phyloP scores from a whole-genome alignment of 92 coral and sea anemone genomes.

The Umimayanthus kanabou region DNA sequence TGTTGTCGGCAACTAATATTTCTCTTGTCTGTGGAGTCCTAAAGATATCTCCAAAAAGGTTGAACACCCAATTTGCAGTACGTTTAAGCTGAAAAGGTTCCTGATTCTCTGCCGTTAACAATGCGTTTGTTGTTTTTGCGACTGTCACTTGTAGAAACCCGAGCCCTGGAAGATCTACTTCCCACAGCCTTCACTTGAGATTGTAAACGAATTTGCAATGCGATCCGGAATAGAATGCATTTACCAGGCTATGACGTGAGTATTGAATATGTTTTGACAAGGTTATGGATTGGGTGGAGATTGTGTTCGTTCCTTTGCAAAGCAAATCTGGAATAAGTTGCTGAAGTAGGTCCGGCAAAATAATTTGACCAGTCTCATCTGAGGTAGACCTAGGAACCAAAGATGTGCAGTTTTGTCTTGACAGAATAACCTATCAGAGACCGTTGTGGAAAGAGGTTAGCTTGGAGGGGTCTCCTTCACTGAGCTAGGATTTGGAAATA shows the following conservation, averaged over 20 bases:
- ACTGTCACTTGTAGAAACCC: constrained; percentile 57
- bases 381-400: too few species aligned
- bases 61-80: too few species aligned
- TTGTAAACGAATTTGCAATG: constrained; percentile 99
- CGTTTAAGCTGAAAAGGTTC: background rate
- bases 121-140: background rate
- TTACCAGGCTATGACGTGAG: constrained; percentile 99
- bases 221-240: constrained; percentile 98
- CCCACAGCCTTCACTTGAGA: constrained; percentile 77
- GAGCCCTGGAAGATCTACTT: constrained; percentile 97
- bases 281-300: background rate
- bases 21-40: too few species aligned
- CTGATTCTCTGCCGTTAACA: background rate
- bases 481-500: too few species aligned
- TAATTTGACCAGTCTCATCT: too few species aligned
- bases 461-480: too few species aligned
- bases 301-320: background rate
- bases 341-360: too few species aligned
- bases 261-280: background rate
- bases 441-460: too few species aligned
- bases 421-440: too few species aligned
- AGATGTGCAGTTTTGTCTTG: too few species aligned
- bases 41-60: too few species aligned
- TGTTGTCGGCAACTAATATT: too few species aligned
- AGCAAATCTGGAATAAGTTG: background rate